Evolutionary conservation across 2,888 invertebrate genomes (phyloP).

Genomic region (Notodonta dromedarius): DNA sequence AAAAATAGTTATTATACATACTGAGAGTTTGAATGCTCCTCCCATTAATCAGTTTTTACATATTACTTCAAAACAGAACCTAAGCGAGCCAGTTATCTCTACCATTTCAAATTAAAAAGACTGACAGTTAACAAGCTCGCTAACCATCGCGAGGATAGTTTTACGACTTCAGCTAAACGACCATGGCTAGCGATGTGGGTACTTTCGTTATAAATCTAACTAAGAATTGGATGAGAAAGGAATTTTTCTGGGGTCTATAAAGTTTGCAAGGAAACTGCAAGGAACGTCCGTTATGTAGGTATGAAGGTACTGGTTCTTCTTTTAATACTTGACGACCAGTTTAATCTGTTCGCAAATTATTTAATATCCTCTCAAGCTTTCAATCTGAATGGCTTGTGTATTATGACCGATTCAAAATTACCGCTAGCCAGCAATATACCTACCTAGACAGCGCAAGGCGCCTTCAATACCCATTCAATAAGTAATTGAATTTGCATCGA

Average conservation of each 20-base stretch:
- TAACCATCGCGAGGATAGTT: neutral
- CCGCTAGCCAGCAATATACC: neutral
- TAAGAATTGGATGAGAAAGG: neutral
- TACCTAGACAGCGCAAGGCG: neutral
- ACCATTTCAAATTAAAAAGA: neutral
- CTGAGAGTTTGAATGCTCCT: no score
- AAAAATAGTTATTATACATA: no score
- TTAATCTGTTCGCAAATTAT: no score
- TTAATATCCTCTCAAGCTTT: no score
- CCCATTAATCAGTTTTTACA: no score
- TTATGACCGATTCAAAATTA: neutral
- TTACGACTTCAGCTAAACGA: constrained; percentile 2
- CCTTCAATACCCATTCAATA: neutral
- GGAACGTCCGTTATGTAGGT: neutral
- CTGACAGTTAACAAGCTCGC: constrained; percentile 5
- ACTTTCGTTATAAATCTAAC: constrained; percentile 3
- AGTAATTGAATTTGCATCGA: neutral
- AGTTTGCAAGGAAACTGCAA: neutral
- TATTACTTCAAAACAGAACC: neutral
- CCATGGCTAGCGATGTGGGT: neutral
- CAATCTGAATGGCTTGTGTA: no score
- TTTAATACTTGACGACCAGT: no score
- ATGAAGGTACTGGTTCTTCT: no score
- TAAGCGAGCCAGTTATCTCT: neutral
- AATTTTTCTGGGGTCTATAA: neutral